Conservation (phyloP, 2,113 vertebrate species). For the Sialia sialis region DNA sequence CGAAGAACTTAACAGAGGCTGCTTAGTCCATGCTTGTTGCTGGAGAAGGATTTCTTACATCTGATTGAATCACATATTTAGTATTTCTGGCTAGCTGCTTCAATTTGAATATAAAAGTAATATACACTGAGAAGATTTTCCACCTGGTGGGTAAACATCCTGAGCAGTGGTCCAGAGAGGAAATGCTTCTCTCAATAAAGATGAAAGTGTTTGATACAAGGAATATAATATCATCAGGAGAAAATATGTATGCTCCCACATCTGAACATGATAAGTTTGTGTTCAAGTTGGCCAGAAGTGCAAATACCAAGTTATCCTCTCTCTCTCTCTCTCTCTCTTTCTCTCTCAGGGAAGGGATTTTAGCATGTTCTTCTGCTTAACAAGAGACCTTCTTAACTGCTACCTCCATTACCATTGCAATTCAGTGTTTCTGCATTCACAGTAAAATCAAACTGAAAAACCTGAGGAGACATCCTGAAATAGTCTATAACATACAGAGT, state of each 20-base stretch:
- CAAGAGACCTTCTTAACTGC: neutral
- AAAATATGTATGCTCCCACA: neutral
- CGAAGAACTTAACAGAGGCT: neutral
- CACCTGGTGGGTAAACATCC: neutral
- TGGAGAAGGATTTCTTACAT: neutral
- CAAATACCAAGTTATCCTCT: neutral
- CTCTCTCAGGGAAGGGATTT: neutral
- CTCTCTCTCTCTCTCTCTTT: neutral
- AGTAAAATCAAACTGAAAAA: neutral
- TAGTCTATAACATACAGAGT: neutral
- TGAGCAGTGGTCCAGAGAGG: neutral
- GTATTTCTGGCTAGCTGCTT: neutral
- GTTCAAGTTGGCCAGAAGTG: neutral
- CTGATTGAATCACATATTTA: neutral
- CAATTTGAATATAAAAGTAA: neutral
- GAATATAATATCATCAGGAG: neutral
- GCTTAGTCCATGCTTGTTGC: neutral
- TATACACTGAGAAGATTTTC: neutral
- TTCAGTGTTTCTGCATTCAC: neutral
- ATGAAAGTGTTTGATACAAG: neutral
- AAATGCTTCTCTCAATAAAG: neutral
- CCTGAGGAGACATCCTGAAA: neutral
- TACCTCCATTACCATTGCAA: neutral
- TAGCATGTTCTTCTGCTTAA: neutral
- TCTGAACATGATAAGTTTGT: accelerated